phyloP scores from a whole-genome alignment of 2,113 vertebrate species.

The Hystrix brachyura region DNA sequence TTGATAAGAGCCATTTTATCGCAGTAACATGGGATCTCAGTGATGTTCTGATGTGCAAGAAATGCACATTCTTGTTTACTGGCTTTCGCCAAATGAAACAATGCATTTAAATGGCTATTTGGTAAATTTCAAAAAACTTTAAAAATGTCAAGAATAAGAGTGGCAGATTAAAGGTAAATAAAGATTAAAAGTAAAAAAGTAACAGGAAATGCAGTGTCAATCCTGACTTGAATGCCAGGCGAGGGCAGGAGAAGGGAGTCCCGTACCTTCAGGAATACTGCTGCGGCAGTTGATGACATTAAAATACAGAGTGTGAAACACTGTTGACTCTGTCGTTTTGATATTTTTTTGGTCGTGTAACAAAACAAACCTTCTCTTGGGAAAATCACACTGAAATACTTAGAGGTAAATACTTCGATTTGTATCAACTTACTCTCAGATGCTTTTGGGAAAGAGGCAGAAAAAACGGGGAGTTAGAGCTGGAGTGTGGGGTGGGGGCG shows the following conservation, averaged over 20 bases:
- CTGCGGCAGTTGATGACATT: not conserved
- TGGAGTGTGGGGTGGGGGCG: not conserved
- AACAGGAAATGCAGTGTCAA: not conserved
- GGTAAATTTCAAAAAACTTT: not conserved
- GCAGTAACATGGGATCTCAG: not conserved
- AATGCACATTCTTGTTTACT: not conserved
- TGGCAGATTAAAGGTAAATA: not conserved
- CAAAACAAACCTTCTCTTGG: not conserved
- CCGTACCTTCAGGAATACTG: not conserved
- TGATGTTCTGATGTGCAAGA: not conserved
- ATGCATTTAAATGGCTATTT: not conserved
- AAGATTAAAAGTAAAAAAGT: not conserved
- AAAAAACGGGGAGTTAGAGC: not conserved
- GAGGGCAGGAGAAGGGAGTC: accelerated
- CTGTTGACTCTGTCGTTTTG: not conserved
- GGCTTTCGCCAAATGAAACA: not conserved
- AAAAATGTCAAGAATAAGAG: not conserved
- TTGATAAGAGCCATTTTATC: not conserved
- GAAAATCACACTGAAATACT: not conserved
- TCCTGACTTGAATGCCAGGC: not conserved
- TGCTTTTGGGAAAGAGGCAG: not conserved
- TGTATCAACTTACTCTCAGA: not conserved
- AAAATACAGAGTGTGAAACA: not conserved
- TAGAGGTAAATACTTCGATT: not conserved
- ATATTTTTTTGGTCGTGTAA: not conserved